A percentile compares a stretch with the other conserved stretches of the same genome.
Conservation (phyloP, 1,140 invertebrate genomes). For the Cheumatopsyche charites region DNA sequence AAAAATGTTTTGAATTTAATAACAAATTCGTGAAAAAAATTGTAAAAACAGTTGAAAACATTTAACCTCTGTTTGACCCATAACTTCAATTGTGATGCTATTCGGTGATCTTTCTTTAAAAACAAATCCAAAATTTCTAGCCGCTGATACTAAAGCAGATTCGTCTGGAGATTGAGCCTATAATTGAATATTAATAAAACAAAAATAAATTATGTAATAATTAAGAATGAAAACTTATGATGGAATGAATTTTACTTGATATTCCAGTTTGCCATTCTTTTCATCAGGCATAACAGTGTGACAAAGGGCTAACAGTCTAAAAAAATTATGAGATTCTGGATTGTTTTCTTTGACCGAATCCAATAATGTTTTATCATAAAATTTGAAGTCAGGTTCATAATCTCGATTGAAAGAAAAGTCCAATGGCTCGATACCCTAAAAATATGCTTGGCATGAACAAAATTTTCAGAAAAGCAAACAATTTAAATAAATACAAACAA, state of each 20-base stretch:
- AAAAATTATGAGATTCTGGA: conserved; percentile 82
- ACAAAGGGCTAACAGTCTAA: conserved; percentile 86
- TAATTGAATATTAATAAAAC: conserved; percentile 46
- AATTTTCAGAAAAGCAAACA: neutral
- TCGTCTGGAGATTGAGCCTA: conserved; percentile 98
- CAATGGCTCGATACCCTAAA: conserved; percentile 74
- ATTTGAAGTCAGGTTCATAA: conserved; percentile 90
- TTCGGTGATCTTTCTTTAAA: conserved; percentile 93
- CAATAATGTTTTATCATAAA: conserved; percentile 88
- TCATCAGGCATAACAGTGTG: conserved; percentile 98
- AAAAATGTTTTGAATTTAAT: conserved; percentile 41
- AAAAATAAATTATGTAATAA: neutral
- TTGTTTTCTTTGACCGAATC: conserved; percentile 81
- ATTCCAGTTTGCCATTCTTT: conserved; percentile 77
- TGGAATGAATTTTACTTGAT: conserved; percentile 57
- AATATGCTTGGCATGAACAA: conserved; percentile 43
- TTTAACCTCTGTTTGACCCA: conserved; percentile 79
- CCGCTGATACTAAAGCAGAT: conserved; percentile 93
- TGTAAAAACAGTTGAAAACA: neutral
- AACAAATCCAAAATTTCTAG: conserved; percentile 98
- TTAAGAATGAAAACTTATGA: neutral
- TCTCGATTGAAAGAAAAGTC: conserved; percentile 95
- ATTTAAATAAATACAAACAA: no score
- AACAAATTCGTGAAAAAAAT: conserved; percentile 16
- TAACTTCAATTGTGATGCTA: conserved; percentile 90